A percentile compares a stretch with the other conserved stretches of the same genome.
Conservation (phyloP, 2,888 invertebrate species). For the Byasa hedistus region DNA sequence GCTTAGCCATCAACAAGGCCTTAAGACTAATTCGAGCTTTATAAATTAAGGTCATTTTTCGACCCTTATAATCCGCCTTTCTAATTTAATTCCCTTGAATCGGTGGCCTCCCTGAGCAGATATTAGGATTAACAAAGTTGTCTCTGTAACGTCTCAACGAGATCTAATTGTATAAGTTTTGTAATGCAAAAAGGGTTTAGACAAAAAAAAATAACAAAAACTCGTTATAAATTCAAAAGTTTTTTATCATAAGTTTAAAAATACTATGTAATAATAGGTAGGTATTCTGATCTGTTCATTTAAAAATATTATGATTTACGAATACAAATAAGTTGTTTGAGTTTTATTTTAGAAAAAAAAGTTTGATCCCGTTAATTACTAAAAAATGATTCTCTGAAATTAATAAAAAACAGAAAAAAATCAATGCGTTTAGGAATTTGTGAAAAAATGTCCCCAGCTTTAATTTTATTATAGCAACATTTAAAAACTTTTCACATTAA, state of each 20-base stretch:
- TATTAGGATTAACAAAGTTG: conserved; percentile 24
- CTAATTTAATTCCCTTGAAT: conserved; percentile 28
- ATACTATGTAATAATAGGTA: too few species aligned
- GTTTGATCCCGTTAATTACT: too few species aligned
- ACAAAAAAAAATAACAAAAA: not conserved
- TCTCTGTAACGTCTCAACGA: not conserved
- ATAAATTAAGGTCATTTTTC: conserved; percentile 25
- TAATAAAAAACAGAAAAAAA: too few species aligned
- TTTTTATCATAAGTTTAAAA: too few species aligned
- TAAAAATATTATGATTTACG: too few species aligned
- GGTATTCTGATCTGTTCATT: too few species aligned
- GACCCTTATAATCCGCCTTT: conserved; percentile 27
- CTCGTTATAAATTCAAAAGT: too few species aligned
- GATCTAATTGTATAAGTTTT: not conserved
- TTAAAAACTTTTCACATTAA: not conserved
- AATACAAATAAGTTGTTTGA: too few species aligned
- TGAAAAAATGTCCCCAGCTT: not conserved
- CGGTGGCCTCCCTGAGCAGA: conserved; percentile 14
- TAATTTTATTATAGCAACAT: not conserved
- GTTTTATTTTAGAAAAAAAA: too few species aligned
- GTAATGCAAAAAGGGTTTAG: not conserved
- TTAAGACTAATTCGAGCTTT: conserved; percentile 23
- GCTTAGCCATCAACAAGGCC: conserved; percentile 15
- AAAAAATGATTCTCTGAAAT: too few species aligned
- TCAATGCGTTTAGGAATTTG: not conserved